Evolutionary conservation across 2,888 invertebrate species (phyloP).

Genomic region (Epinotia bilunana): DNA sequence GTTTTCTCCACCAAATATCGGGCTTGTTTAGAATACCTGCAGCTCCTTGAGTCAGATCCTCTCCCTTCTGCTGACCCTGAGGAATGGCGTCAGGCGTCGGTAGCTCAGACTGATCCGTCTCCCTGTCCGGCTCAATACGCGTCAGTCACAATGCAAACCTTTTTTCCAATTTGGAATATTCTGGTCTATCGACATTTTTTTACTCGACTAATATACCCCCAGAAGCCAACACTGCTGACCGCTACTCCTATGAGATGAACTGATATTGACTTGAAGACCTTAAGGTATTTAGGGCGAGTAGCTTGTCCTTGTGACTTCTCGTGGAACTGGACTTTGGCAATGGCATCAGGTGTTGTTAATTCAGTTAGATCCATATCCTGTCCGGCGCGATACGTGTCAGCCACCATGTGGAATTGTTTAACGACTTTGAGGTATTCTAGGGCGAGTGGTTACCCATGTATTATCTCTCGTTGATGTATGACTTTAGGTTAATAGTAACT

Average conservation of each 20-base stretch:
- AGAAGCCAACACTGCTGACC: no score
- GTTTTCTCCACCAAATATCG: no score
- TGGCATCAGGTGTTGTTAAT: conserved; percentile 91
- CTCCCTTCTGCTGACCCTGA: conserved; percentile 67
- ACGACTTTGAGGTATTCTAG: no score
- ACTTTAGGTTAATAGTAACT: neutral
- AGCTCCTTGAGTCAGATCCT: conserved; percentile 64
- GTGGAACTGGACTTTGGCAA: conserved; percentile 50
- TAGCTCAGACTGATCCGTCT: conserved; percentile 82
- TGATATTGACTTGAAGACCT: no score
- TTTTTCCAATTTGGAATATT: neutral
- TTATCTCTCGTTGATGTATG: no score
- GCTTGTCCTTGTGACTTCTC: no score
- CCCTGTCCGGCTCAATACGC: neutral
- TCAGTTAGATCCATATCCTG: conserved; percentile 92
- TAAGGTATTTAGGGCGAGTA: neutral
- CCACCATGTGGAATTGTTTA: conserved; percentile 85
- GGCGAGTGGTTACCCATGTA: no score
- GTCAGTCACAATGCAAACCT: neutral
- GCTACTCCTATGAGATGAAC: no score
- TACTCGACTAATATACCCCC: neutral
- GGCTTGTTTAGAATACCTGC: conserved; percentile 59
- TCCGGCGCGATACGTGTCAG: conserved; percentile 89
- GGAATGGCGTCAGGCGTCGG: conserved; percentile 88
- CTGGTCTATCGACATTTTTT: conserved; percentile 5